Percentiles rank a stretch among this genome's conserved stretches.
Conservation (phyloP, 2,797 vertebrate genomes). For the Cyclura pinguis region DNA sequence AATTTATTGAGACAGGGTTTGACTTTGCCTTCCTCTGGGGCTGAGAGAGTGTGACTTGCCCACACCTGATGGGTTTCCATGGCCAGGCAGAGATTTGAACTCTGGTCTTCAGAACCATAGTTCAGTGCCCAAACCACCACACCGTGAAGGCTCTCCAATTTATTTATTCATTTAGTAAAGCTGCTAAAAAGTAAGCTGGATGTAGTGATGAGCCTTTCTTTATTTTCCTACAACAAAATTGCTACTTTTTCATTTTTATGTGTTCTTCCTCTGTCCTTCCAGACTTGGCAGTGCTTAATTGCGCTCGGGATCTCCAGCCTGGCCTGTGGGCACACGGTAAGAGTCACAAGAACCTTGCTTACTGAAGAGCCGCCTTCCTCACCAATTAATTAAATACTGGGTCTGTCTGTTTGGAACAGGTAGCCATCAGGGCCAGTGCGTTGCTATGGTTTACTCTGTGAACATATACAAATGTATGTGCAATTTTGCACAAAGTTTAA, state of each 20-base stretch:
- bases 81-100: too few species aligned
- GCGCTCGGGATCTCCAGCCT: constrained; percentile 89
- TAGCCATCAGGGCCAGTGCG: constrained; percentile 79
- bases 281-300: constrained; percentile 91
- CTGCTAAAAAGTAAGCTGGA: too few species aligned
- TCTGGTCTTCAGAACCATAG: too few species aligned
- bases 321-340: constrained; percentile 89
- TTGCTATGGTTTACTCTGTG: constrained; percentile 80
- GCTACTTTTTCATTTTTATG: background rate
- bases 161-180: too few species aligned
- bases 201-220: too few species aligned
- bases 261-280: constrained; percentile 57
- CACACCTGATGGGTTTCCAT: too few species aligned
- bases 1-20: too few species aligned
- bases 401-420: constrained; percentile 55
- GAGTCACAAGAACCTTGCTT: constrained; percentile 83
- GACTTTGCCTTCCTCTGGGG: too few species aligned
- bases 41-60: too few species aligned
- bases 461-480: constrained; percentile 75
- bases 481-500: constrained; percentile 70
- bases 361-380: constrained; percentile 79
- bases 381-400: constrained; percentile 73
- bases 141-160: too few species aligned
- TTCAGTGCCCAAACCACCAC: too few species aligned
- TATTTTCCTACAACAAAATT: background rate